Evolutionary conservation across 2,113 vertebrate species (phyloP), one percentile per base, ranked within the genome.

Genomic region (Hydrolagus affinis): DNA sequence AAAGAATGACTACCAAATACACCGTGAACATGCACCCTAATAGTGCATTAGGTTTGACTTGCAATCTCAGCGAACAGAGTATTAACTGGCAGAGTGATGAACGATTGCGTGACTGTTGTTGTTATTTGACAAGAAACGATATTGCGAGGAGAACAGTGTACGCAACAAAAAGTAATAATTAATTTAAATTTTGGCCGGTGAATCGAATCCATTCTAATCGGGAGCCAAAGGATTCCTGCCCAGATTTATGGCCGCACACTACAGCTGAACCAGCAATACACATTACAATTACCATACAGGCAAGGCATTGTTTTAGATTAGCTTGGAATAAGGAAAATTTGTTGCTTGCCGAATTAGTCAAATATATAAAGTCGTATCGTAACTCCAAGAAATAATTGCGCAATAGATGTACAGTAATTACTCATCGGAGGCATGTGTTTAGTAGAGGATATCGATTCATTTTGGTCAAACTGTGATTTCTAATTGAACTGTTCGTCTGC

Each of bases 391-490:
- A 2, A 75, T 72, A 86, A 91, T 88, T 88, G 86, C 87, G 88
- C 85, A 90, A 87, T 86, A 87, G 88, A 78, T 66, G 88, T 88
- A 77, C 17, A 25, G 86, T 80, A 30, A 92, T 90, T 91, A 90
- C 90, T 90, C 89, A 62, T 28, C 60, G 85, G 80, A 71, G 87
- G 83, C 86, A 86, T 87, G 87, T 0, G 78, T 86, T 89, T 88
- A 91, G 89, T 25, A 88, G 70, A 85, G 88, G 89, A 88, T 90
- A 92, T 88, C 86, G 89, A 92, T 87, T 86, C 59, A 69, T 86
- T 90, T 87, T 87, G 69, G 85, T 88, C 83, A 88, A 89, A 86
- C 14, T 86, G 87, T 32, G 80, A 87, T 88, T 91, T 86, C 89
- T 88, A 87, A 88, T 76, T 85, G 87, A 89, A 88, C 86, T 85